These are phyloP conservation scores for Scaptomyza flava DNA, from an alignment of 2,888 invertebrate genomes.

Conservation along the genomic window DNA sequence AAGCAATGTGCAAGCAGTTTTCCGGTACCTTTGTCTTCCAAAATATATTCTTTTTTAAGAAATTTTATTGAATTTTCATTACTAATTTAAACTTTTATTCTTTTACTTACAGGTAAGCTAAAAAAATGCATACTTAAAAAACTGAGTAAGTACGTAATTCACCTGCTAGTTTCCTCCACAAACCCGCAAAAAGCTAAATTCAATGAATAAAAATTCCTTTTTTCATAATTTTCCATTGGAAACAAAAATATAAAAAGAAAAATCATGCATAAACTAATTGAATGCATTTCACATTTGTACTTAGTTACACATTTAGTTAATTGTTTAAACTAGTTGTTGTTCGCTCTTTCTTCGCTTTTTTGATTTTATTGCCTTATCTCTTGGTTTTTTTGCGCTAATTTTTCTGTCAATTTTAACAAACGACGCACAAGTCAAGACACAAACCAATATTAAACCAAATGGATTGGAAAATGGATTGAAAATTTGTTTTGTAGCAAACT, in stretches of 20 bases:
- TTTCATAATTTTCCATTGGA: conserved; percentile 27
- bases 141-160: conserved; percentile 49
- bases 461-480: no score
- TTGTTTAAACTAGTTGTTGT: conserved; percentile 3
- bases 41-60: not conserved
- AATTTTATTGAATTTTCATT: not conserved
- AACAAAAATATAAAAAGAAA: conserved; percentile 9
- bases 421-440: no score
- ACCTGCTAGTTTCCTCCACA: conserved; percentile 12
- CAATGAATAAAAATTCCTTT: conserved; percentile 22
- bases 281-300: conserved; percentile 22
- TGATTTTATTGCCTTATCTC: not conserved
- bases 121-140: not conserved
- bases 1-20: conserved; percentile 14
- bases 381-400: not conserved
- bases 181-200: conserved; percentile 13
- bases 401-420: no score
- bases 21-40: not conserved
- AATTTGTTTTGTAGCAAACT: no score
- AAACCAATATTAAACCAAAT: no score
- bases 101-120: conserved; percentile 60
- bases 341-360: not conserved
- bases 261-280: conserved; percentile 32
- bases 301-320: not conserved
- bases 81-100: conserved; percentile 3